phyloP scores from a whole-genome alignment of 2,797 vertebrate species.

The Tapirus indicus region DNA sequence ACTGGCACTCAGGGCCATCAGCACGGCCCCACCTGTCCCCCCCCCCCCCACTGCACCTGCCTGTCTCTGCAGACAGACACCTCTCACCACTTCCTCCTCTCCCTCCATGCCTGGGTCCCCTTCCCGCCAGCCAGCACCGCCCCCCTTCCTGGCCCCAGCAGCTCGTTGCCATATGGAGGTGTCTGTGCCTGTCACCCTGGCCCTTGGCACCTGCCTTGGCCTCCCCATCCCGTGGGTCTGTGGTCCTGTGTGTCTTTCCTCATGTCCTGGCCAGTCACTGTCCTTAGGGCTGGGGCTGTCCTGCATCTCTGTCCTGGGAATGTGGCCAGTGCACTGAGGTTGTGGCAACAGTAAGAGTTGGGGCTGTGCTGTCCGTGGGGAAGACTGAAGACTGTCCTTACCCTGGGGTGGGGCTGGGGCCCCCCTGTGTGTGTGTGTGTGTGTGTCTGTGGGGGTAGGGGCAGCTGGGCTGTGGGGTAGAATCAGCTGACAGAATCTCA shows the following conservation, averaged over 20 bases:
- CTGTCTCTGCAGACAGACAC: background rate
- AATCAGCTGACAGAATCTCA: background rate
- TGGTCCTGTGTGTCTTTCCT: background rate
- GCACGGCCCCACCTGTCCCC: too few species aligned
- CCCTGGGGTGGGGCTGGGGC: background rate
- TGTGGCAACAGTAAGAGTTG: background rate
- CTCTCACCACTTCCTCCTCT: fast-evolving
- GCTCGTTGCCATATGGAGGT: background rate
- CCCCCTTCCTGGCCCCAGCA: background rate
- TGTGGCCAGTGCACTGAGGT: fast-evolving
- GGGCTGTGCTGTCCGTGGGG: background rate
- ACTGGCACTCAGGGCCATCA: fast-evolving
- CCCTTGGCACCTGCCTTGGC: background rate
- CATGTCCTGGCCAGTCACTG: background rate
- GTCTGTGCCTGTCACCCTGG: background rate
- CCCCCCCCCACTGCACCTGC: background rate
- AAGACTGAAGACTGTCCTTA: too few species aligned
- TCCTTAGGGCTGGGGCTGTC: background rate
- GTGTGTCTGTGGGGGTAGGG: background rate
- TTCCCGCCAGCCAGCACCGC: too few species aligned
- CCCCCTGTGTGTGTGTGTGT: background rate
- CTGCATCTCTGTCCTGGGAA: background rate
- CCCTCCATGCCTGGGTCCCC: background rate
- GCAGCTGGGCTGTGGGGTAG: background rate
- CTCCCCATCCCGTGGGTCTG: background rate